phyloP scores from a whole-genome alignment of 2,888 invertebrate species.

The Bombylius major region DNA sequence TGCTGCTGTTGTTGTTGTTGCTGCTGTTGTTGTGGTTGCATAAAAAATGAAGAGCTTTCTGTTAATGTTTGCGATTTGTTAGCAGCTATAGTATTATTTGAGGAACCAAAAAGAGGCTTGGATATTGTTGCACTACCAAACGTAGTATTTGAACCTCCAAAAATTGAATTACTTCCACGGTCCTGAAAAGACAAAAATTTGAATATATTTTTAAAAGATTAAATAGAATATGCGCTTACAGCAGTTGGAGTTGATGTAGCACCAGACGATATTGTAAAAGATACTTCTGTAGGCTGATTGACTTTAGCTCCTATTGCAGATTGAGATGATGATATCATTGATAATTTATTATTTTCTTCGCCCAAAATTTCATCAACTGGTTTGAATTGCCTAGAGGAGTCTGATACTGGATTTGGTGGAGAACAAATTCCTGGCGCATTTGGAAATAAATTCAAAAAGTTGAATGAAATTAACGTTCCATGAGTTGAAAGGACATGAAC shows the following conservation, averaged over 20 bases:
- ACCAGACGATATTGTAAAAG: slow-evolving; percentile 24
- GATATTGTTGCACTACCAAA: neutral
- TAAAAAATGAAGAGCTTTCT: no score
- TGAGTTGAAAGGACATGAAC: slow-evolving; percentile 64
- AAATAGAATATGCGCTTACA: slow-evolving; percentile 10
- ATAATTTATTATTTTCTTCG: neutral
- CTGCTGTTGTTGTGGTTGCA: neutral
- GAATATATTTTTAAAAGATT: no score
- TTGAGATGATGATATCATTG: neutral
- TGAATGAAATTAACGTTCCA: slow-evolving; percentile 64
- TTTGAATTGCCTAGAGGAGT: slow-evolving; percentile 28
- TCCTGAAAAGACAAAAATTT: neutral
- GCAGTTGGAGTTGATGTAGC: slow-evolving; percentile 28
- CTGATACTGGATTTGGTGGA: slow-evolving; percentile 42
- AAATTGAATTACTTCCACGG: slow-evolving; percentile 4
- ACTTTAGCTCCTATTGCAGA: neutral
- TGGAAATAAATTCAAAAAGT: slow-evolving; percentile 56
- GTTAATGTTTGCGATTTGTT: neutral
- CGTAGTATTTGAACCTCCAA: neutral
- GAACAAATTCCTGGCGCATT: slow-evolving; percentile 47
- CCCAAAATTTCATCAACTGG: slow-evolving; percentile 14
- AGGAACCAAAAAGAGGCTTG: slow-evolving; percentile 11
- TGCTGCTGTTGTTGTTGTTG: neutral
- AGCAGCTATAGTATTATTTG: slow-evolving; percentile 11
- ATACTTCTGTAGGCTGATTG: slow-evolving; percentile 11